Evolutionary conservation across 2,797 vertebrate species (phyloP).

Genomic region (Percopsis omiscomaycus): DNA sequence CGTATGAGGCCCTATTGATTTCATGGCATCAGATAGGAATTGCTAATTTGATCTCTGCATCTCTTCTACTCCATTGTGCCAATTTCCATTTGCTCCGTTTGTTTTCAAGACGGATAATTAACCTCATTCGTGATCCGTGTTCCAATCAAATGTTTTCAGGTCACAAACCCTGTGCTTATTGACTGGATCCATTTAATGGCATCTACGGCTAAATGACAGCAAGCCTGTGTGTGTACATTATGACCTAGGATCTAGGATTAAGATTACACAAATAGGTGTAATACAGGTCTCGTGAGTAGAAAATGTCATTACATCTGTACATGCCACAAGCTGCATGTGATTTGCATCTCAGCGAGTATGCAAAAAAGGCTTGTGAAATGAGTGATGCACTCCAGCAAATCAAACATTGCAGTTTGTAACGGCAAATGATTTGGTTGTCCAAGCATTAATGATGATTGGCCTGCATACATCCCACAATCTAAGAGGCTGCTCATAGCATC

Average conservation of each 20-base stretch:
- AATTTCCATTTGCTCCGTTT: slow-evolving; percentile 33
- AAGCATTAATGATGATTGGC: slow-evolving; percentile 35
- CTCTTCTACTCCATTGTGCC: slow-evolving; percentile 33
- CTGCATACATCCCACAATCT: slow-evolving; percentile 20
- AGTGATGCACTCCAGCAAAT: slow-evolving; percentile 25
- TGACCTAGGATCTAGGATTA: slow-evolving; percentile 5
- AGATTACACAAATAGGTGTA: slow-evolving; percentile 25
- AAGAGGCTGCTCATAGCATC: slow-evolving; percentile 14
- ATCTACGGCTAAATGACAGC: slow-evolving; percentile 34
- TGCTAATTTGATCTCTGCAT: slow-evolving; percentile 31
- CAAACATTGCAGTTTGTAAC: slow-evolving; percentile 21
- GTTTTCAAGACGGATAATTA: slow-evolving; percentile 43
- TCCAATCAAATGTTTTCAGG: slow-evolving; percentile 33
- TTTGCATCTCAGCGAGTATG: slow-evolving; percentile 23
- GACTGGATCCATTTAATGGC: slow-evolving; percentile 34
- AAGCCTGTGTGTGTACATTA: slow-evolving; percentile 27
- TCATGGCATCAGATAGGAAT: slow-evolving; percentile 25
- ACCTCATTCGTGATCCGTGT: slow-evolving; percentile 26
- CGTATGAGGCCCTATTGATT: slow-evolving; percentile 39
- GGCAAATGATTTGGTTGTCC: slow-evolving; percentile 30
- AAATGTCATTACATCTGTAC: slow-evolving; percentile 12
- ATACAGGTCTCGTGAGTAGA: slow-evolving; percentile 13
- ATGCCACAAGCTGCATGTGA: slow-evolving; percentile 9
- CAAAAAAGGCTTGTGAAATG: slow-evolving; percentile 17
- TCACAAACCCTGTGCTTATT: slow-evolving; percentile 33